Percentiles rank a stretch among this genome's conserved stretches.
These are phyloP conservation scores for Crocodylus rhombifer DNA, from an alignment of 2,797 vertebrate genomes.

Conservation along the genomic window DNA sequence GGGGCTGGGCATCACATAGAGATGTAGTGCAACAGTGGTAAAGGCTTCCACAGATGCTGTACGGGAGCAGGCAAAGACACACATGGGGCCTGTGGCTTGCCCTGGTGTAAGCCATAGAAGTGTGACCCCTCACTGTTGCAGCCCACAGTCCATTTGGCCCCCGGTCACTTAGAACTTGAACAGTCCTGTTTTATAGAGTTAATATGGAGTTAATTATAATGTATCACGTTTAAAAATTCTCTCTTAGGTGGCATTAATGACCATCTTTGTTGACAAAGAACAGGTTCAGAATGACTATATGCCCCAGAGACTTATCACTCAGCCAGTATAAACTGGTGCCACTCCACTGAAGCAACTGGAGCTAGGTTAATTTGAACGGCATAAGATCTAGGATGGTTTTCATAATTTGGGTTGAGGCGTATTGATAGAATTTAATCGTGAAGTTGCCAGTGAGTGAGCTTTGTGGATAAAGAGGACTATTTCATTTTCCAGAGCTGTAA, in stretches of 20 bases:
- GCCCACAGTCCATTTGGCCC: no score
- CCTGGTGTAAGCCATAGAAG: no score
- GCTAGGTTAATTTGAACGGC: neutral
- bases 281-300: neutral
- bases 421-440: neutral
- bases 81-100: no score
- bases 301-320: neutral
- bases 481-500: neutral
- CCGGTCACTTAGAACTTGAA: no score
- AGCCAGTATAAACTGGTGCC: neutral
- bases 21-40: no score
- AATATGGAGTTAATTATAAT: neutral
- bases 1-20: no score
- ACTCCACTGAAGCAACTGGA: neutral
- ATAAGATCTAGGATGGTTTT: neutral
- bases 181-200: neutral
- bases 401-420: neutral
- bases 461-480: neutral
- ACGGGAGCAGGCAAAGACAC: no score
- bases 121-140: no score
- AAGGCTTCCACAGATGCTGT: no score
- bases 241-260: neutral
- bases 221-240: neutral
- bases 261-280: neutral
- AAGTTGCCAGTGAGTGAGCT: neutral